A percentile compares a stretch with the other conserved stretches of the same genome.
phyloP scores from a whole-genome alignment of 2,888 invertebrate genomes.

The Eupithecia subfuscata region DNA sequence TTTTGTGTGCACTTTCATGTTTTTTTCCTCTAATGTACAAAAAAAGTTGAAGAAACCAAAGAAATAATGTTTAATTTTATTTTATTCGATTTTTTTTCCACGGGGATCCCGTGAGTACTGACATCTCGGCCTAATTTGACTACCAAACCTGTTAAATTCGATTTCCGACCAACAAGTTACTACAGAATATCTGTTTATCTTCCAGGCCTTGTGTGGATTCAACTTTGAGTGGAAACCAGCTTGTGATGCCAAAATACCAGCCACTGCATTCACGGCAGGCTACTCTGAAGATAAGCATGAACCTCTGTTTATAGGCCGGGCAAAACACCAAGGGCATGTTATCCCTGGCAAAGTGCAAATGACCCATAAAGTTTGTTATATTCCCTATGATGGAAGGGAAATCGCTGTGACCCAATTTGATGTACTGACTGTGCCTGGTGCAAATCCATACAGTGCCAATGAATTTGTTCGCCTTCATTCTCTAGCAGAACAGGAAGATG shows the following conservation, averaged over 20 bases:
- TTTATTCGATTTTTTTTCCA: neutral
- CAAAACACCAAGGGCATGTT: neutral
- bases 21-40: no score
- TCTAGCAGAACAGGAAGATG: slow-evolving; percentile 11
- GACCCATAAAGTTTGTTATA: slow-evolving; percentile 27
- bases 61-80: neutral
- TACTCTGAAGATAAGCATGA: slow-evolving; percentile 23
- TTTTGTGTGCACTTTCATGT: neutral
- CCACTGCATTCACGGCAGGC: slow-evolving; percentile 23
- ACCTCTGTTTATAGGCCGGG: slow-evolving; percentile 28
- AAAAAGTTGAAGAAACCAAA: neutral
- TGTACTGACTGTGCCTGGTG: slow-evolving; percentile 19
- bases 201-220: slow-evolving; percentile 31
- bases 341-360: slow-evolving; percentile 33
- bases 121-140: neutral
- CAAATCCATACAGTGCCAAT: slow-evolving; percentile 16
- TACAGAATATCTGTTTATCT: slow-evolving; percentile 1
- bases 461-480: neutral
- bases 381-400: slow-evolving; percentile 17
- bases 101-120: neutral
- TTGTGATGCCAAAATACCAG: slow-evolving; percentile 3
- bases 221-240: slow-evolving; percentile 24
- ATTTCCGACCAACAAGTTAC: neutral
- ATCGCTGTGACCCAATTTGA: slow-evolving; percentile 20
- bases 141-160: neutral